phyloP scores from a whole-genome alignment of 2,888 invertebrate species.

The Balanococcus diminutus region DNA sequence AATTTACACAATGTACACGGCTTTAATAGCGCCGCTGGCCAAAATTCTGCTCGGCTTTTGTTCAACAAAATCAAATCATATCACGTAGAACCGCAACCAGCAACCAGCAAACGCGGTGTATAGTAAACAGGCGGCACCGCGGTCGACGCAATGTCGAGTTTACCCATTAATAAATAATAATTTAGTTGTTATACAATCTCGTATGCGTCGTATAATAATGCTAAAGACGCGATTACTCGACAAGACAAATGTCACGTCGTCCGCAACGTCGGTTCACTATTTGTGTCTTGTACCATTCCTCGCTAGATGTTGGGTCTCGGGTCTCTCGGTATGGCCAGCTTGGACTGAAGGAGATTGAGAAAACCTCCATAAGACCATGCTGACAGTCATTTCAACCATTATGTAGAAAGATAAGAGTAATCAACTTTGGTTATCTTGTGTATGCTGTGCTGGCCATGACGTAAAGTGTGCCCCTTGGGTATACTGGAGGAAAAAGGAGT shows the following conservation, averaged over 20 bases:
- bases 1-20: background rate
- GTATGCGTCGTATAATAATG: background rate
- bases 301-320: background rate
- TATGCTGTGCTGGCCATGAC: too few relatives aligned
- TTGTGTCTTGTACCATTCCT: background rate
- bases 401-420: background rate
- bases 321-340: too few relatives aligned
- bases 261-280: background rate
- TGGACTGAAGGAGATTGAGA: background rate
- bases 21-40: background rate
- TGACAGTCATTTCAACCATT: background rate
- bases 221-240: constrained; percentile 8
- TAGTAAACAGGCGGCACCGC: background rate
- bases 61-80: background rate
- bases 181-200: background rate
- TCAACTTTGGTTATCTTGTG: background rate
- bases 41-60: background rate
- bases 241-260: constrained; percentile 13
- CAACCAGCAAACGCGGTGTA: background rate
- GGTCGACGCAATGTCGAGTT: too few relatives aligned
- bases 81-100: background rate
- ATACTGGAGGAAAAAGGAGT: background rate
- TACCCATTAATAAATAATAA: constrained; percentile 10
- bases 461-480: background rate
- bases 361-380: background rate